These are phyloP conservation scores for Mallateleia sp. DNA, from an alignment of 2,888 invertebrate genomes.

Conservation along the genomic window DNA sequence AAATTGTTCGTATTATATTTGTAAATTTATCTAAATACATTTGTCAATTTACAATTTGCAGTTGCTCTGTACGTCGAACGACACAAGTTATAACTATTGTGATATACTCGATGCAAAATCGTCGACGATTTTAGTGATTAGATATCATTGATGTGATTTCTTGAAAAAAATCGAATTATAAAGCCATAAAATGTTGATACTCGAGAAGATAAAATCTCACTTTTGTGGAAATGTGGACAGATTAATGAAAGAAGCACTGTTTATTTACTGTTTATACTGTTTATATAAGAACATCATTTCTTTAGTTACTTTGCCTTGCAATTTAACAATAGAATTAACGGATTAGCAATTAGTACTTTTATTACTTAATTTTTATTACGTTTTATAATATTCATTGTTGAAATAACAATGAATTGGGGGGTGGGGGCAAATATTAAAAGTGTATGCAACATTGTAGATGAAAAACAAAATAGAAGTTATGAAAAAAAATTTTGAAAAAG, in stretches of 20 bases:
- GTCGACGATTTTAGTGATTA: conserved; percentile 59
- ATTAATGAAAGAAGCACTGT: conserved; percentile 48
- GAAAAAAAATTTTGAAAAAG: no score
- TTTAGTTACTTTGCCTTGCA: no score
- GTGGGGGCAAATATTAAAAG: no score
- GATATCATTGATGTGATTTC: conserved; percentile 58
- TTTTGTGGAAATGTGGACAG: conserved; percentile 38
- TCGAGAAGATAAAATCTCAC: conserved; percentile 39
- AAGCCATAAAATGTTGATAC: conserved; percentile 53
- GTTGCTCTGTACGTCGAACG: neutral
- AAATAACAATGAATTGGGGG: no score
- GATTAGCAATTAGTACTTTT: no score
- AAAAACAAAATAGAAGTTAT: no score
- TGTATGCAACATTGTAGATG: no score
- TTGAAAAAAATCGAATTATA: conserved; percentile 48
- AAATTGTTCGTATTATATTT: neutral
- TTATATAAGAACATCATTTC: no score
- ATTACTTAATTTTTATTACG: no score
- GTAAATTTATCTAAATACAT: conserved; percentile 36
- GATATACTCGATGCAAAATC: conserved; percentile 21
- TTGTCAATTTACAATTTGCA: conserved; percentile 27
- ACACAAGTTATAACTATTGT: conserved; percentile 34
- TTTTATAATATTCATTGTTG: no score
- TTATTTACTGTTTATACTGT: conserved; percentile 15
- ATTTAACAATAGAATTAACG: no score